Evolutionary conservation across 2,113 vertebrate species (phyloP).

Genomic region (Thalassarche chlororhynchos): DNA sequence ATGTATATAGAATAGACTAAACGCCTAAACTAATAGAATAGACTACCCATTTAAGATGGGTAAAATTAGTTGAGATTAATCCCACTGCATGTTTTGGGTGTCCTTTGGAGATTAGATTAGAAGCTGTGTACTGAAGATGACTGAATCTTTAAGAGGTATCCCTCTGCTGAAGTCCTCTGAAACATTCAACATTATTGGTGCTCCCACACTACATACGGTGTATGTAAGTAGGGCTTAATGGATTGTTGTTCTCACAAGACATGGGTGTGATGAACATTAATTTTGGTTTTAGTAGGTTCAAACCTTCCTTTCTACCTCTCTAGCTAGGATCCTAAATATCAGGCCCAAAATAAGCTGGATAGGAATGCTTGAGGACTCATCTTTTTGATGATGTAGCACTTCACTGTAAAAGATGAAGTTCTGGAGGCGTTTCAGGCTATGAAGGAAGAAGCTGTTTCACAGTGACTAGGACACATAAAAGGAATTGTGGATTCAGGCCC

Average conservation of each 20-base stretch:
- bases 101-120: background rate
- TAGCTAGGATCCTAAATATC: background rate
- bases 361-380: background rate
- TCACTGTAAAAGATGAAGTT: background rate
- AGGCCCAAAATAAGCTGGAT: background rate
- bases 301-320: background rate
- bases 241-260: background rate
- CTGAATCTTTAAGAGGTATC: background rate
- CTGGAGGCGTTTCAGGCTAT: background rate
- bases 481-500: background rate
- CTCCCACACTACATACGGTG: background rate
- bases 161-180: background rate
- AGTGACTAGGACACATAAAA: background rate
- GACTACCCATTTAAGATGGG: background rate
- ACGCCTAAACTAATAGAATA: too few species aligned
- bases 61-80: background rate
- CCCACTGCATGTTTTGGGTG: background rate
- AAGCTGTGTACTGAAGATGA: background rate
- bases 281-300: background rate
- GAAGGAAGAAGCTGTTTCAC: background rate
- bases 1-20: background rate
- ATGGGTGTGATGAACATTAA: background rate
- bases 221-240: background rate
- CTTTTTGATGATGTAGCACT: background rate
- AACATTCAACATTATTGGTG: background rate